Base-by-base conservation (phyloP, 2,888 invertebrate genomes). In the Reticulitermes lucifugus region DNA sequence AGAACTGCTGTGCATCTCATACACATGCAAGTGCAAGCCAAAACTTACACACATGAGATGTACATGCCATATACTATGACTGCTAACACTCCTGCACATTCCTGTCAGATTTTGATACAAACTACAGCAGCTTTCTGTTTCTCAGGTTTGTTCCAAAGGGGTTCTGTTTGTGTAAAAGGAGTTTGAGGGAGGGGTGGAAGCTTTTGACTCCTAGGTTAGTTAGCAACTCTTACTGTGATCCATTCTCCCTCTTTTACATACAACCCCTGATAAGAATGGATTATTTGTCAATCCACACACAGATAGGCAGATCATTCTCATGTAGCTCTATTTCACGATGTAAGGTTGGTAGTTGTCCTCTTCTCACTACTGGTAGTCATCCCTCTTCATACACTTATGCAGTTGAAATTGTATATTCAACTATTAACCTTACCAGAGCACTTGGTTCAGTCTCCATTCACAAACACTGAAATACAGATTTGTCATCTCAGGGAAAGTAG, bases 151-250 rank as follows among this genome's bases (percentile, higher is more conserved):
- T 81, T 81, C 70, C n/a, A n/a, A 65, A n/a, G n/a, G 65, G 65
- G 14, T 65, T n/a, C 9, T 65, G 21, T 77, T n/a, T 46, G 51
- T 43, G 22, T 65, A 25, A 81, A 43, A 25, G 59, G 41, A 22
- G 43, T n/a, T 35, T 65, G 25, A 43, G 65, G 79, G 25, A 43
- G 81, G 81, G 80, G 46, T 55, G 22, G 81, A 81, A 81, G 81
- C 46, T 81, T 43, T 25, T 65, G 81, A 81, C 81, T 81, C 81
- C 25, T 70, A 70, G 81, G 81, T 70, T 65, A 35, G 60, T 81
- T 65, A 59, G 14, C 41, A 55, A 35, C 51, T 80, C 55, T 21
- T 80, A 60, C 5, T 81, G 25, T 25, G 12, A 81, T 65, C 46
- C 81, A 60, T 25, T 43, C 81, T 43, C 60, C 70, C 43, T 65